Evolutionary conservation across 1,140 invertebrate genomes (phyloP).

Genomic region (Paramacrobiotus metropolitanus): DNA sequence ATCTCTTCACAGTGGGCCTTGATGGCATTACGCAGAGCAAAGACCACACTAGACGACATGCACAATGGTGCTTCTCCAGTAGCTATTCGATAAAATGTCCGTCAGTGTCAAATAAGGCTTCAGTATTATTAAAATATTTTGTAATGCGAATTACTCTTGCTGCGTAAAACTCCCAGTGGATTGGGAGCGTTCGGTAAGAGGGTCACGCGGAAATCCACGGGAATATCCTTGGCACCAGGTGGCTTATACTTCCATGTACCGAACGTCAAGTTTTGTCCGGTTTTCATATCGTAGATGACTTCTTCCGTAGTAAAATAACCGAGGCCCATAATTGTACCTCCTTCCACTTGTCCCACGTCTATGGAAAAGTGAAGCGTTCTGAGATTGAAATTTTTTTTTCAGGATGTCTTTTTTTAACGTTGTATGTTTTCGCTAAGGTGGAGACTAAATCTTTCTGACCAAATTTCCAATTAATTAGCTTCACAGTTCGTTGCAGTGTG

Average conservation of each 20-base stretch:
- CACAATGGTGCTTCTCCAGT: slow-evolving; percentile 22
- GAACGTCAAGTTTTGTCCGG: slow-evolving; percentile 18
- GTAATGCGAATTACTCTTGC: slow-evolving; percentile 51
- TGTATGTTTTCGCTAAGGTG: too few species aligned
- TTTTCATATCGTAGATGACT: slow-evolving; percentile 18
- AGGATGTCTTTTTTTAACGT: too few species aligned
- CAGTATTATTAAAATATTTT: too few species aligned
- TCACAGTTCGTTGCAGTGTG: too few species aligned
- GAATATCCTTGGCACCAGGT: slow-evolving; percentile 57
- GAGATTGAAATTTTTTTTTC: too few species aligned
- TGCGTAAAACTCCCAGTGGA: slow-evolving; percentile 41
- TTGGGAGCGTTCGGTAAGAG: slow-evolving; percentile 43
- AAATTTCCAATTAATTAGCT: too few species aligned
- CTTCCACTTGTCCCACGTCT: slow-evolving; percentile 27
- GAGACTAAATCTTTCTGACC: too few species aligned
- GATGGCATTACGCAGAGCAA: slow-evolving; percentile 18
- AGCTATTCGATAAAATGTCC: too few species aligned
- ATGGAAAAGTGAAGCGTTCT: too few species aligned
- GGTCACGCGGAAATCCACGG: slow-evolving; percentile 50
- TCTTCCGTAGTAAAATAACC: slow-evolving; percentile 23
- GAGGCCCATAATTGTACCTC: slow-evolving; percentile 25
- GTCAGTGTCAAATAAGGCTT: slow-evolving; percentile 13
- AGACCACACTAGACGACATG: slow-evolving; percentile 17
- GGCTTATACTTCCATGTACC: slow-evolving; percentile 43
- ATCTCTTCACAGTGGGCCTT: too few species aligned